Conservation (phyloP, 1,140 invertebrate species). For the Dolichoris vasculosae region DNA sequence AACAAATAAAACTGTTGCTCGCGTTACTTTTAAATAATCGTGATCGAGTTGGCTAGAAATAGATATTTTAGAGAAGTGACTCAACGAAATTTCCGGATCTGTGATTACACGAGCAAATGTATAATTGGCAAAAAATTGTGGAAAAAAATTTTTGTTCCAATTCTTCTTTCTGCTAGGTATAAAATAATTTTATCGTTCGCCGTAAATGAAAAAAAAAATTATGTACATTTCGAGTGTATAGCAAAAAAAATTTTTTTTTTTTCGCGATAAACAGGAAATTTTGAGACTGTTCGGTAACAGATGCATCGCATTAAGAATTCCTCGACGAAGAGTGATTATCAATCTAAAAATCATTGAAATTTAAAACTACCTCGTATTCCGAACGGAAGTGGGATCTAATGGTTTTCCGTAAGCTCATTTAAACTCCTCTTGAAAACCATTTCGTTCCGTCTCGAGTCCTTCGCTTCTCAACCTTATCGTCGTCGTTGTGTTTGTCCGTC, state of each 20-base stretch:
- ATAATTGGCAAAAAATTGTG: background rate
- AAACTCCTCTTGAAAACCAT: conserved; percentile 43
- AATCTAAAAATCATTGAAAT: conserved; percentile 49
- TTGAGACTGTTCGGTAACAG: background rate
- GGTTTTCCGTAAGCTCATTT: conserved; percentile 52
- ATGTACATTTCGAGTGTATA: background rate
- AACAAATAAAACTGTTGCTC: background rate
- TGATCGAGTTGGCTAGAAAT: background rate
- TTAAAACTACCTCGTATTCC: conserved; percentile 37
- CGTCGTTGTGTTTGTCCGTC: conserved; percentile 9
- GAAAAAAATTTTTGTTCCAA: background rate
- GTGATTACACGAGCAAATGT: background rate
- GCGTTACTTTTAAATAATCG: background rate
- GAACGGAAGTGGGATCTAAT: conserved; percentile 48
- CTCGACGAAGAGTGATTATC: conserved; percentile 36
- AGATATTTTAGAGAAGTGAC: background rate
- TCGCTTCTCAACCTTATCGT: conserved; percentile 38
- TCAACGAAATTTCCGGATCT: background rate
- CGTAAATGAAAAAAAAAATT: background rate
- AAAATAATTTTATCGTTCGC: no score
- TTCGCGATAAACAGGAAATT: background rate
- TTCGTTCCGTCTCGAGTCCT: conserved; percentile 50
- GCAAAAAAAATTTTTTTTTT: no score
- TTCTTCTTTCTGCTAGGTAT: background rate
- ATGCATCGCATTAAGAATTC: conserved; percentile 31